phyloP scores from a whole-genome alignment of 2,113 vertebrate genomes.

The Ciconia boyciana region DNA sequence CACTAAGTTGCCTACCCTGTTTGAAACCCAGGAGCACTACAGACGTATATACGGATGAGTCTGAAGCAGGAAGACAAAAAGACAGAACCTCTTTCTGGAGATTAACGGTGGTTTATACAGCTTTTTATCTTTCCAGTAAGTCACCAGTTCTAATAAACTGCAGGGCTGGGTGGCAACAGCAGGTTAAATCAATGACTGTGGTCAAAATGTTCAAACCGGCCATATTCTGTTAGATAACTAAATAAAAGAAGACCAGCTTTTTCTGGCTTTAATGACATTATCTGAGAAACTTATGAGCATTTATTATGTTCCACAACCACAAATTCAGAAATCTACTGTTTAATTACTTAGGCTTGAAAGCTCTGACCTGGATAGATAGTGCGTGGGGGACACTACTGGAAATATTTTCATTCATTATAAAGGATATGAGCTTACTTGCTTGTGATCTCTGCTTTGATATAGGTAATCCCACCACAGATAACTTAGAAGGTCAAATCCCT shows the following conservation, averaged over 20 bases:
- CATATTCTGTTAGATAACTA: neutral
- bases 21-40: neutral
- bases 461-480: slow-evolving; percentile 6
- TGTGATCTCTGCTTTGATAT: slow-evolving; percentile 39
- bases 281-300: neutral
- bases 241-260: neutral
- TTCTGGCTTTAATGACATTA: neutral
- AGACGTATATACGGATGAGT: neutral
- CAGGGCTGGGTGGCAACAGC: neutral
- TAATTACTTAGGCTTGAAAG: neutral
- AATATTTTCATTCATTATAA: neutral
- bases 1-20: neutral
- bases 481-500: neutral
- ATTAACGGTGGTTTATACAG: neutral
- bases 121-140: neutral
- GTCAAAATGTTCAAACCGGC: neutral
- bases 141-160: neutral
- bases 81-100: neutral
- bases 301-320: neutral
- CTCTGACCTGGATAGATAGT: neutral
- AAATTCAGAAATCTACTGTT: neutral
- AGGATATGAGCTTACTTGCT: neutral
- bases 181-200: neutral
- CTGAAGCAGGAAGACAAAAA: neutral
- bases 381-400: neutral